Evolutionary conservation across 2,797 vertebrate species (phyloP).

Genomic region (Etheostoma perlongum): DNA sequence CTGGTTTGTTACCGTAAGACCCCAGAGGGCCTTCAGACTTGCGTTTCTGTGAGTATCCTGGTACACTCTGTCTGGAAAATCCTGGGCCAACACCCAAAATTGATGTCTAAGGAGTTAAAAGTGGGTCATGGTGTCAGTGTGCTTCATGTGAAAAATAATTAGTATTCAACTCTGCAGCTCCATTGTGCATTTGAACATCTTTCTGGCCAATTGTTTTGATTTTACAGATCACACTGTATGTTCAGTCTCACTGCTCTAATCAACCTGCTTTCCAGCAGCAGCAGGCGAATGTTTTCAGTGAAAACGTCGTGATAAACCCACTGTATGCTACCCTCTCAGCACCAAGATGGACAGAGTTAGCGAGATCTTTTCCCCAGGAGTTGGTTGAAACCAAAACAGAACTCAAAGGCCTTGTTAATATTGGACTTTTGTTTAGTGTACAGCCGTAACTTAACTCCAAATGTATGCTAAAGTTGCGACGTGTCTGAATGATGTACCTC

Average conservation of each 20-base stretch:
- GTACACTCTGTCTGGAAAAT: conserved; percentile 40
- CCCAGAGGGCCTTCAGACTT: background rate
- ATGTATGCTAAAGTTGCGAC: background rate
- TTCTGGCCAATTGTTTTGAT: background rate
- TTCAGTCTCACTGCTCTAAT: background rate
- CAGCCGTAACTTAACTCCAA: background rate
- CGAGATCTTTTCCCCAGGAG: too few relatives aligned
- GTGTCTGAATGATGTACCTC: too few relatives aligned
- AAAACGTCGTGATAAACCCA: background rate
- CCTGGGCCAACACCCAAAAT: conserved; percentile 6
- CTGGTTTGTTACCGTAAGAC: background rate
- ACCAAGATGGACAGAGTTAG: background rate
- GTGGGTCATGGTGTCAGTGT: conserved; percentile 78
- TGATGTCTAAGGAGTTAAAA: conserved; percentile 58
- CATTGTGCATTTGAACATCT: background rate
- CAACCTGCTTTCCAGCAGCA: background rate
- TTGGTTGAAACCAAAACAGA: background rate
- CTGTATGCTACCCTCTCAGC: background rate
- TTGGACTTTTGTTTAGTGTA: background rate
- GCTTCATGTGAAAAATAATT: conserved; percentile 39
- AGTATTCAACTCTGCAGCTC: background rate
- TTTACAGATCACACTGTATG: background rate
- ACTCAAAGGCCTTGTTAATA: too few relatives aligned
- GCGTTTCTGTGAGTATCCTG: background rate
- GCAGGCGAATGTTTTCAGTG: background rate